A percentile compares a stretch with the other conserved stretches of the same genome.
phyloP scores from a whole-genome alignment of 2,113 vertebrate genomes.

The Tichodroma muraria region DNA sequence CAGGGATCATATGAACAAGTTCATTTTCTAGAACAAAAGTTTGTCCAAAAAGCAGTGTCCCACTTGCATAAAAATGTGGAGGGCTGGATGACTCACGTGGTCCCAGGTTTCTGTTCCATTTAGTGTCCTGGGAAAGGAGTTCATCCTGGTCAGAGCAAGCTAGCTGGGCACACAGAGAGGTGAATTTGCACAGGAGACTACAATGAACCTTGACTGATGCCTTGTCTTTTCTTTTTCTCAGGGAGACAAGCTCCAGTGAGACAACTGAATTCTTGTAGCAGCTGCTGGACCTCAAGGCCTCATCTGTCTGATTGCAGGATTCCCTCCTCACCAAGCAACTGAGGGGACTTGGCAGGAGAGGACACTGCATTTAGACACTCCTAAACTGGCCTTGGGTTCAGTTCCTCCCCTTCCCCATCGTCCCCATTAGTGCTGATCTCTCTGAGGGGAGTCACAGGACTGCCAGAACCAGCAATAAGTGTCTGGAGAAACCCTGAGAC shows the following conservation, averaged over 20 bases:
- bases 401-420: not conserved
- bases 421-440: not conserved
- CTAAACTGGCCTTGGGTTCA: constrained; percentile 35
- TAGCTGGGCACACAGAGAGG: not conserved
- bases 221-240: constrained; percentile 54
- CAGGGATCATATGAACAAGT: not conserved
- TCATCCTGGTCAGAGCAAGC: not conserved
- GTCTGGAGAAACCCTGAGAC: constrained; percentile 8
- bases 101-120: not conserved
- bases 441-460: not conserved
- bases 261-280: constrained; percentile 75
- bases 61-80: not conserved
- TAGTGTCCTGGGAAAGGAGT: not conserved
- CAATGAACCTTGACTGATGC: not conserved
- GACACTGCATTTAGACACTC: constrained; percentile 22
- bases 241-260: constrained; percentile 70
- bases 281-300: constrained; percentile 59
- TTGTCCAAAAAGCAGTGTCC: not conserved
- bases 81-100: not conserved
- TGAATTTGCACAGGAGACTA: not conserved
- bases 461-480: not conserved
- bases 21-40: not conserved
- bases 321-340: constrained; percentile 43
- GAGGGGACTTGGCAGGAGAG: constrained; percentile 32
- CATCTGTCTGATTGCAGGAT: constrained; percentile 42